A percentile compares a stretch with the other conserved stretches of the same genome.
These are phyloP conservation scores for Desoria tigrina DNA, from an alignment of 2,888 invertebrate genomes.

Conservation along the genomic window DNA sequence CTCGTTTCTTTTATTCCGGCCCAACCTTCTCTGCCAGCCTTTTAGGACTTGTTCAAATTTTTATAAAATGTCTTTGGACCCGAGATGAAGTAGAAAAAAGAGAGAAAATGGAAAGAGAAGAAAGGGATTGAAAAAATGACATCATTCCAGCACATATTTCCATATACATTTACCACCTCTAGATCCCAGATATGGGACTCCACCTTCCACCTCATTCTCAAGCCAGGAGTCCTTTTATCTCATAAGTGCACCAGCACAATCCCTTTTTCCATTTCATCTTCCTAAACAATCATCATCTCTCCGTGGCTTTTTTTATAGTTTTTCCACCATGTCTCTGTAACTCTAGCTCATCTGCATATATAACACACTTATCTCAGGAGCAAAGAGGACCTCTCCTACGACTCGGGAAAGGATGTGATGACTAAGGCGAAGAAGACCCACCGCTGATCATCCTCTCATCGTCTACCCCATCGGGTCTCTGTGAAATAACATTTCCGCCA, in stretches of 20 bases:
- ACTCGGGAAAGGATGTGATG: background rate
- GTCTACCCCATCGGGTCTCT: background rate
- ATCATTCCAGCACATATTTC: too few species aligned
- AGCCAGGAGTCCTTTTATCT: conserved; percentile 1
- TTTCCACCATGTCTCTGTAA: background rate
- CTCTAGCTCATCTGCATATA: conserved; percentile 10
- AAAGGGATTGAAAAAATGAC: too few species aligned
- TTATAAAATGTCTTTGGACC: too few species aligned
- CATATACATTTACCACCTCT: too few species aligned
- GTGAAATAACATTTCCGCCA: background rate
- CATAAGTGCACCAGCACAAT: conserved; percentile 8
- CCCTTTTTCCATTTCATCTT: conserved; percentile 12
- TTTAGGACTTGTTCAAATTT: too few species aligned
- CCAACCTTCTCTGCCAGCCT: too few species aligned
- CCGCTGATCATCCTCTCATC: conserved; percentile 6
- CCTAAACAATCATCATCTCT: conserved; percentile 11
- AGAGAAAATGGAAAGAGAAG: too few species aligned
- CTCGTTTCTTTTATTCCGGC: too few species aligned
- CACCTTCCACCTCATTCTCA: too few species aligned
- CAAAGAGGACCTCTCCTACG: background rate
- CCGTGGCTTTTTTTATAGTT: conserved; percentile 2
- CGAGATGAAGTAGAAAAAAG: too few species aligned
- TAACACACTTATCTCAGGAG: background rate
- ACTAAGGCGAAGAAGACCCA: background rate
- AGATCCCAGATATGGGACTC: too few species aligned